Conservation (phyloP, 2,888 invertebrate genomes). For the Trissonchulus latispiculum region DNA sequence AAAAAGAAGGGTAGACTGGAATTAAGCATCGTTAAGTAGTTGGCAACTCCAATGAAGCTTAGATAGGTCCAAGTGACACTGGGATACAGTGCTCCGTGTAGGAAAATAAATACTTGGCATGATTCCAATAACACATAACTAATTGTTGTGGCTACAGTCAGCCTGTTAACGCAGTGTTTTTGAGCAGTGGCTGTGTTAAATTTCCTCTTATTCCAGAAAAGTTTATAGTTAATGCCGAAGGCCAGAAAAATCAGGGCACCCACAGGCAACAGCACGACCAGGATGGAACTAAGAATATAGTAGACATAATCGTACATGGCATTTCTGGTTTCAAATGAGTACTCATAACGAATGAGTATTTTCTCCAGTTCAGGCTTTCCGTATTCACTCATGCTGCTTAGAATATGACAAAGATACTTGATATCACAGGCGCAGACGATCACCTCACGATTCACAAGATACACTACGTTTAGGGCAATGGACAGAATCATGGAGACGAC, state of each 20-base stretch:
- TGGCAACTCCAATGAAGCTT: not conserved
- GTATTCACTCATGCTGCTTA: not conserved
- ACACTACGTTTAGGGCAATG: not conserved
- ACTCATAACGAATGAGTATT: not conserved
- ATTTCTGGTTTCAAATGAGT: not conserved
- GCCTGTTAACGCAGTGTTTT: slow-evolving; percentile 9
- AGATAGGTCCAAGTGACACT: not conserved
- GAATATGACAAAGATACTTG: not conserved
- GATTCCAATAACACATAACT: not conserved
- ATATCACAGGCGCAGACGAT: not conserved
- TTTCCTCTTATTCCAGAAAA: not conserved
- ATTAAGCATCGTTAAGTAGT: slow-evolving; percentile 4
- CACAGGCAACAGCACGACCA: not conserved
- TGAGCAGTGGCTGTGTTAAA: not conserved
- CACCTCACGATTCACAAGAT: slow-evolving; percentile 4
- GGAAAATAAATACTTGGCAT: not conserved
- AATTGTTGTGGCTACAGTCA: slow-evolving; percentile 12
- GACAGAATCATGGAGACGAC: not conserved
- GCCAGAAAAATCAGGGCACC: not conserved
- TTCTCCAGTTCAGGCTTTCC: no score
- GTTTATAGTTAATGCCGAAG: not conserved
- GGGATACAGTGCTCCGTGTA: not conserved
- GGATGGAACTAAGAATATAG: not conserved
- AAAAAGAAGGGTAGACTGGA: slow-evolving; percentile 9
- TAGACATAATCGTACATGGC: not conserved